Evolutionary conservation across 2,888 invertebrate genomes (phyloP).

Genomic region (Leucozona laternaria): DNA sequence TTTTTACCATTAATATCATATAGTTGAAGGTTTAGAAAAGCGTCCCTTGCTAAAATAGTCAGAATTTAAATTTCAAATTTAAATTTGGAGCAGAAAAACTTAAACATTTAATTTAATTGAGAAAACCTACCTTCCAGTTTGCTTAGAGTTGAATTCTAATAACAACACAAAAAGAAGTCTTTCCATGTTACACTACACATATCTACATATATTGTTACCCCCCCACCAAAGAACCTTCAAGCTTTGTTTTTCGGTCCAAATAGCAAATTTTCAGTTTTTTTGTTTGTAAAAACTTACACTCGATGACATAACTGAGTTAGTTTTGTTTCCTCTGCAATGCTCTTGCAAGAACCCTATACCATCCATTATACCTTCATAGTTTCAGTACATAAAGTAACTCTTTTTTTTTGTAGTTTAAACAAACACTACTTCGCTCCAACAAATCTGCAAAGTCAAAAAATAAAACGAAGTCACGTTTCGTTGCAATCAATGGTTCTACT

Average conservation of each 20-base stretch:
- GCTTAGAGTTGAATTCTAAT: no score
- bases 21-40: no score
- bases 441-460: constrained; percentile 35
- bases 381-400: not conserved
- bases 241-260: constrained; percentile 12
- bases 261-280: not conserved
- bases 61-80: no score
- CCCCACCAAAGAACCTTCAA: constrained; percentile 3
- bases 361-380: not conserved
- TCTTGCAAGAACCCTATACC: not conserved
- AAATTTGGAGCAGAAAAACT: no score
- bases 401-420: not conserved
- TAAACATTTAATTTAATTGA: no score
- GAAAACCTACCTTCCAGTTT: no score
- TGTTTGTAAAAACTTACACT: constrained; percentile 7
- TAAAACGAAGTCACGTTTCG: constrained; percentile 55
- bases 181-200: not conserved
- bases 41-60: no score
- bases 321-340: not conserved
- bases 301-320: not conserved
- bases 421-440: constrained; percentile 21
- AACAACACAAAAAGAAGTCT: not conserved
- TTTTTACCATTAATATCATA: no score
- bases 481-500: constrained; percentile 59
- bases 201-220: not conserved